Percentiles rank a stretch among this genome's conserved stretches.
Evolutionary conservation across 1,140 invertebrate genomes (phyloP).

Genomic region (Heliconius melpomene): DNA sequence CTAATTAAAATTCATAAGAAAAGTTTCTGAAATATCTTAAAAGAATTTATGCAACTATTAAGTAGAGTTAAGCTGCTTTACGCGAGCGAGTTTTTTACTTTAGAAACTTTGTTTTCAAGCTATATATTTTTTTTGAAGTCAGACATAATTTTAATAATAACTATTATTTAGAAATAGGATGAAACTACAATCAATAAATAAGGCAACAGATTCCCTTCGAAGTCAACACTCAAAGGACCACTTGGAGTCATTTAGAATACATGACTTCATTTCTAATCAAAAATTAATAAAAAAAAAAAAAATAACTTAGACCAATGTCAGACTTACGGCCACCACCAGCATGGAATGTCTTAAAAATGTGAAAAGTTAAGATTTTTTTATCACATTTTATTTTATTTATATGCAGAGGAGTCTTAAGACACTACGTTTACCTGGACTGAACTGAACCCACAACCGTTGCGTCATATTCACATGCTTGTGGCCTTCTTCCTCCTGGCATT

Average conservation of each 20-base stretch:
- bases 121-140: too few relatives aligned
- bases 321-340: too few relatives aligned
- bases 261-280: not conserved
- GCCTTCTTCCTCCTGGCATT: too few relatives aligned
- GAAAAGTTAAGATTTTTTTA: too few relatives aligned
- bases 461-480: too few relatives aligned
- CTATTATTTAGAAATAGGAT: slow-evolving; percentile 63
- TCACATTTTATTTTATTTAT: too few relatives aligned
- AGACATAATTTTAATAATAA: slow-evolving; percentile 41
- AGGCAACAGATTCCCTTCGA: slow-evolving; percentile 18
- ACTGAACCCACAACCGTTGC: too few relatives aligned
- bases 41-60: slow-evolving; percentile 6
- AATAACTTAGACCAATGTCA: not conserved
- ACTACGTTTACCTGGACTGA: too few relatives aligned
- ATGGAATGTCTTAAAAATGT: too few relatives aligned
- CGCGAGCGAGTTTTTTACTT: not conserved
- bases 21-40: not conserved
- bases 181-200: slow-evolving; percentile 55
- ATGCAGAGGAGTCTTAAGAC: too few relatives aligned
- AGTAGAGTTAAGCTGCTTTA: not conserved
- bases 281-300: not conserved
- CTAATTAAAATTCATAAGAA: slow-evolving; percentile 8
- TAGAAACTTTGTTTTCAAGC: not conserved
- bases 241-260: not conserved
- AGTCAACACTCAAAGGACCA: not conserved